A percentile compares a stretch with the other conserved stretches of the same genome.
Conservation (phyloP, 2,797 vertebrate genomes). For the Propithecus deckenii region DNA sequence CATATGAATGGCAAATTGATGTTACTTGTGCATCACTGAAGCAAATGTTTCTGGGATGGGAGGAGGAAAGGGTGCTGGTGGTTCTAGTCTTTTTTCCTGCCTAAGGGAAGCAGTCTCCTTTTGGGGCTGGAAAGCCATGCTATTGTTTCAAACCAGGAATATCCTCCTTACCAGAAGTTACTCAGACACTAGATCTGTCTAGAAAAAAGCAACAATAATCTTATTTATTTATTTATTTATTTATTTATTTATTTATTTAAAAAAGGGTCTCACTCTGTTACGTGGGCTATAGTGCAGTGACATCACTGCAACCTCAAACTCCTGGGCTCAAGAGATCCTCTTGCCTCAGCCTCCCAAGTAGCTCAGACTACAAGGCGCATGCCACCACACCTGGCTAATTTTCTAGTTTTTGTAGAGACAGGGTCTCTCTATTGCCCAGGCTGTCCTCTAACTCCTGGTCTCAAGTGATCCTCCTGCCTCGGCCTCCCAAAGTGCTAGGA, state of each 20-base stretch:
- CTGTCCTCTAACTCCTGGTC: not conserved
- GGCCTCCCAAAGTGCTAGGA: not conserved
- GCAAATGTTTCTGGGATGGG: slow-evolving; percentile 1
- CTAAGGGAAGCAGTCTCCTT: not conserved
- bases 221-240: too few species aligned
- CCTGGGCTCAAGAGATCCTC: too few species aligned
- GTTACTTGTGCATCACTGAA: slow-evolving; percentile 56
- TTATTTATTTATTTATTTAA: too few species aligned
- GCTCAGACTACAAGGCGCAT: too few species aligned
- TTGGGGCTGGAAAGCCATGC: not conserved
- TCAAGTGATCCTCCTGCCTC: not conserved
- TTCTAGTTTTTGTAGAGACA: not conserved
- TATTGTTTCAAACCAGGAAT: not conserved
- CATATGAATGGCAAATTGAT: slow-evolving; percentile 50
- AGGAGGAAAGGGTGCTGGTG: not conserved
- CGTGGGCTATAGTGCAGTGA: too few species aligned
- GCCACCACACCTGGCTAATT: not conserved
- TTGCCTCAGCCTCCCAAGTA: too few species aligned
- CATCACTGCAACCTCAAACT: too few species aligned
- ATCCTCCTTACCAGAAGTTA: not conserved
- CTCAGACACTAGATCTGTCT: not conserved
- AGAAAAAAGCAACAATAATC: not conserved
- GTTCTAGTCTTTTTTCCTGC: not conserved
- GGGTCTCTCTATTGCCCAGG: not conserved
- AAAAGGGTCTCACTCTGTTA: too few species aligned